phyloP scores from a whole-genome alignment of 2,888 invertebrate genomes.

The Eudemis profundana region DNA sequence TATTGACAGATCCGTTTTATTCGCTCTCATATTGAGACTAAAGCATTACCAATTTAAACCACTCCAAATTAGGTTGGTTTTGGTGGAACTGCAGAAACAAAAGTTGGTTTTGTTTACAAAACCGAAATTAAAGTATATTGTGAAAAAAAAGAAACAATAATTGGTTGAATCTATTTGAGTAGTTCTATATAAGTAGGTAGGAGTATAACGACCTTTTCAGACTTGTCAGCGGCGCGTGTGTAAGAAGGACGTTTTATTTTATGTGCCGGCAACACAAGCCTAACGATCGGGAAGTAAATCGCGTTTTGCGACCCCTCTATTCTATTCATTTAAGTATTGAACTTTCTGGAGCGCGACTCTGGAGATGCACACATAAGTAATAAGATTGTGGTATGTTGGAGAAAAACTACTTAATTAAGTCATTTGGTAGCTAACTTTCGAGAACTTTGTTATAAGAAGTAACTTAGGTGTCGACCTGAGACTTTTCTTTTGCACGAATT shows the following conservation, averaged over 20 bases:
- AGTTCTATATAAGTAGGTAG: not conserved
- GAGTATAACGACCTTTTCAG: constrained; percentile 21
- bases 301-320: constrained; percentile 18
- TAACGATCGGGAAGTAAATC: constrained; percentile 36
- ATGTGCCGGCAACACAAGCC: constrained; percentile 25
- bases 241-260: constrained; percentile 32
- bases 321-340: constrained; percentile 21
- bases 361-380: not conserved
- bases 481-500: no score
- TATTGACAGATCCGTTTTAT: not conserved
- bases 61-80: no score
- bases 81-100: no score
- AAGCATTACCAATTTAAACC: no score
- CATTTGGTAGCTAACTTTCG: no score
- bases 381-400: no score
- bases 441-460: no score
- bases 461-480: no score
- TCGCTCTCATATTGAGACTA: not conserved
- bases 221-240: constrained; percentile 4
- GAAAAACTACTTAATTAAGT: no score
- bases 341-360: constrained; percentile 12
- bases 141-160: no score
- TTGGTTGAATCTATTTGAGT: not conserved
- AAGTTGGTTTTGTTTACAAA: no score
- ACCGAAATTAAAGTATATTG: no score